Evolutionary conservation across 1,140 invertebrate species (phyloP).

Genomic region (Trachymyrmex septentrionalis): DNA sequence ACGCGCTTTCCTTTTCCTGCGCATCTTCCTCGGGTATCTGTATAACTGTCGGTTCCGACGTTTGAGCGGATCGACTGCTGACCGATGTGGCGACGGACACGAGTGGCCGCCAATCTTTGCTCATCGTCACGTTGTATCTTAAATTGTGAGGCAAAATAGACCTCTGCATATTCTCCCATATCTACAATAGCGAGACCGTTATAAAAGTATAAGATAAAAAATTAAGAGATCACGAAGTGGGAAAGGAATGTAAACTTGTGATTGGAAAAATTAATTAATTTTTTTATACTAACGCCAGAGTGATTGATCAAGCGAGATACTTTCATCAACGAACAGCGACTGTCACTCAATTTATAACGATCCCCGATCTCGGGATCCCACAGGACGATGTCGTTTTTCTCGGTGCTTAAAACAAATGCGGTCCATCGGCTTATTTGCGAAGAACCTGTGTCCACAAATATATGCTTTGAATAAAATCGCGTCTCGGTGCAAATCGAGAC

Average conservation of each 20-base stretch:
- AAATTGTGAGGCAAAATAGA: conserved; percentile 78
- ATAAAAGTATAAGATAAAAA: background rate
- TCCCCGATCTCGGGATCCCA: conserved; percentile 85
- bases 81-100: conserved; percentile 55
- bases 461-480: background rate
- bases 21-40: conserved; percentile 65
- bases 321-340: conserved; percentile 80
- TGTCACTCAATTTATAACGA: conserved; percentile 80
- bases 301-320: conserved; percentile 82
- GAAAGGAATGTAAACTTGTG: background rate
- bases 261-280: background rate
- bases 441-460: conserved; percentile 70
- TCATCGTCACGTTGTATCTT: conserved; percentile 79
- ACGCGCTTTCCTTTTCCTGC: conserved; percentile 50
- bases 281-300: conserved; percentile 79
- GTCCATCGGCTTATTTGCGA: conserved; percentile 83
- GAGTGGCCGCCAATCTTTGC: conserved; percentile 82
- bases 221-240: background rate
- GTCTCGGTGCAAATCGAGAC: background rate
- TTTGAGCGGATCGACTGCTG: conserved; percentile 75
- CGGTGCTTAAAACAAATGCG: conserved; percentile 81
- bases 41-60: conserved; percentile 74
- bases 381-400: conserved; percentile 73
- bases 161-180: conserved; percentile 84
- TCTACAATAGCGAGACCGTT: conserved; percentile 67